Evolutionary conservation across 2,797 vertebrate genomes (phyloP).

Genomic region (Scomberomorus guttatus): DNA sequence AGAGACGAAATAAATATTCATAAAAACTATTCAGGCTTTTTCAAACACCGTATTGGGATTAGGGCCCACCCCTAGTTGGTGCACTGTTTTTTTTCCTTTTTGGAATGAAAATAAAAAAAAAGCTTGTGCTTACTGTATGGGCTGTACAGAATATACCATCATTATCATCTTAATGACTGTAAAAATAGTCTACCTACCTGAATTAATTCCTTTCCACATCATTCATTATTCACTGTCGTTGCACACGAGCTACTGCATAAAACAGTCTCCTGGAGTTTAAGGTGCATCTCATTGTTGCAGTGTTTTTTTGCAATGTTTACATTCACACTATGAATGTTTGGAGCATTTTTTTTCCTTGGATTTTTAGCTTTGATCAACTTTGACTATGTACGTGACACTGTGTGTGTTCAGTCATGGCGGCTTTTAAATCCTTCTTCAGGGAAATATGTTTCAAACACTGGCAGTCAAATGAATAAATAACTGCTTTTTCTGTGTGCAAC

Average conservation of each 20-base stretch:
- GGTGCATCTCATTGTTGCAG: neutral
- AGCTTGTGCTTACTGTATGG: neutral
- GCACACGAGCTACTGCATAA: slow-evolving; percentile 1
- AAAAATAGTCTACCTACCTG: neutral
- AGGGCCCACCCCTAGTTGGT: too few relatives aligned
- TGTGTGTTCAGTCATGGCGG: neutral
- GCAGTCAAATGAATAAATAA: neutral
- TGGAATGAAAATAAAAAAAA: neutral
- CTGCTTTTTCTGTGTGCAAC: neutral
- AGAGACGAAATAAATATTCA: too few relatives aligned
- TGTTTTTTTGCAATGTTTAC: neutral
- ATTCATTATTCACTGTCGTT: slow-evolving; percentile 25
- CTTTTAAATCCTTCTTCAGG: neutral
- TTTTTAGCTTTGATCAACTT: neutral
- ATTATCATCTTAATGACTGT: slow-evolving; percentile 7
- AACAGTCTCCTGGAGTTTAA: slow-evolving; percentile 1
- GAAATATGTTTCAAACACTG: neutral
- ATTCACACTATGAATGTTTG: neutral
- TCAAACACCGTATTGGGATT: too few relatives aligned
- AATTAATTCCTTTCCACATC: neutral
- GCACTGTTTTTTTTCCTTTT: neutral
- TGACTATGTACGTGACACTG: neutral
- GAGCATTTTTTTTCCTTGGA: neutral
- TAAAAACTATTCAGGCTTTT: too few relatives aligned
- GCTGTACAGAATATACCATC: neutral